Evolutionary conservation across 2,113 vertebrate species (phyloP).

Genomic region (Tylochromis polylepis): DNA sequence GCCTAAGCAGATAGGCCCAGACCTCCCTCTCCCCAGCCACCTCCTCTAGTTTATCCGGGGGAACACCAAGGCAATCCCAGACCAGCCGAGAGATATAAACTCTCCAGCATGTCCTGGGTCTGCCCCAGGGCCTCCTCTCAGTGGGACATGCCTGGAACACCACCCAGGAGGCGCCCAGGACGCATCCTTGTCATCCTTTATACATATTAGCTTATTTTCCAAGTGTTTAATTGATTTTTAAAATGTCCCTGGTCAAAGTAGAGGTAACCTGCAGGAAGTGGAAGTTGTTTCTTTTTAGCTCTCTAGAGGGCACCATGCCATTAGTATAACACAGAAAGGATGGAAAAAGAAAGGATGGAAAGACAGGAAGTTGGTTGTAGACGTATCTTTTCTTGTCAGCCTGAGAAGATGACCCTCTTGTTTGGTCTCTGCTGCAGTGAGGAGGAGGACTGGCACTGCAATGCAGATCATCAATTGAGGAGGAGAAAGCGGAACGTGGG

Average conservation of each 20-base stretch:
- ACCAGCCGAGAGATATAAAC: neutral
- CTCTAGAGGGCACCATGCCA: slow-evolving; percentile 39
- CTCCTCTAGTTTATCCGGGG: neutral
- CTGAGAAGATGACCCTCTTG: slow-evolving; percentile 14
- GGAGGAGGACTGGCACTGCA: slow-evolving; percentile 15
- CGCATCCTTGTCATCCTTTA: neutral
- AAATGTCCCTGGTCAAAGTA: neutral
- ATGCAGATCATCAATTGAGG: slow-evolving; percentile 43
- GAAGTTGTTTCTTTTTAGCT: neutral
- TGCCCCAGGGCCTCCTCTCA: too few species aligned
- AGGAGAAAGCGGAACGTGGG: neutral
- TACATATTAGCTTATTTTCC: neutral
- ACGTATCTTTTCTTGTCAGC: neutral
- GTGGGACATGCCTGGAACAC: neutral
- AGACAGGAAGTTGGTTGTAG: neutral
- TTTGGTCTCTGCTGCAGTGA: slow-evolving; percentile 44
- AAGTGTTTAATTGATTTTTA: neutral
- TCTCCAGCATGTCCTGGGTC: neutral
- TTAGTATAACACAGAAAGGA: neutral
- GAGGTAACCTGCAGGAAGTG: neutral
- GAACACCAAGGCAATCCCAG: neutral
- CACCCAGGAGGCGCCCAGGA: neutral
- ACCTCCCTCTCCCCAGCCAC: neutral
- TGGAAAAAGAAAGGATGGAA: neutral
- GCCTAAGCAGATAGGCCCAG: neutral